These are phyloP conservation scores for Epirrhoe tristata DNA, from an alignment of 2,888 invertebrate genomes.

Conservation along the genomic window DNA sequence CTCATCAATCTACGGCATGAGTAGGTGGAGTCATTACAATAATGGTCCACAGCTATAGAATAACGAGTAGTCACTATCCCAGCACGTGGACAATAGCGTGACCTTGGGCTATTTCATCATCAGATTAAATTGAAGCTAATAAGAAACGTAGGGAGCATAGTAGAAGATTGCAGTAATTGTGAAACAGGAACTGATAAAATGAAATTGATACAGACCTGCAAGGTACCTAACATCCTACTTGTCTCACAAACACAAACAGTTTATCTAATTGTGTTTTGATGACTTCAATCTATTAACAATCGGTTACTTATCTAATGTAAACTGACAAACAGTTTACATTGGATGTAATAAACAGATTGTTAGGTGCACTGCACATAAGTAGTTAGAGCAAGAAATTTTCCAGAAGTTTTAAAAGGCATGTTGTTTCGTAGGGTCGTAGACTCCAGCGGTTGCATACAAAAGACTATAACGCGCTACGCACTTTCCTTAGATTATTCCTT, in stretches of 20 bases:
- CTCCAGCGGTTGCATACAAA: not conserved
- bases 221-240: not conserved
- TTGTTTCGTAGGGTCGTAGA: conserved; percentile 16
- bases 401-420: not conserved
- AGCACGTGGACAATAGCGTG: conserved; percentile 36
- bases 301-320: too few species aligned
- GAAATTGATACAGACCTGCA: not conserved
- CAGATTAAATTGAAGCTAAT: conserved; percentile 28
- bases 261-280: not conserved
- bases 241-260: not conserved
- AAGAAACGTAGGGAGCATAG: conserved; percentile 21
- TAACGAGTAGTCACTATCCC: conserved; percentile 17
- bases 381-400: conserved; percentile 3
- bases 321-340: not conserved
- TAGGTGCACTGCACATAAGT: too few species aligned
- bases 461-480: not conserved
- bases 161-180: conserved; percentile 28
- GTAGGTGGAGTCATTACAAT: conserved; percentile 35
- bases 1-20: conserved; percentile 6
- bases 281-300: conserved; percentile 5
- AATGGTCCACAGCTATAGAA: conserved; percentile 27
- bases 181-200: conserved; percentile 38
- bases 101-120: conserved; percentile 39
- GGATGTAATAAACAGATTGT: not conserved
- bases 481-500: too few species aligned